Evolutionary conservation across 2,888 invertebrate genomes (phyloP).

Genomic region (Thymelicus lineola): DNA sequence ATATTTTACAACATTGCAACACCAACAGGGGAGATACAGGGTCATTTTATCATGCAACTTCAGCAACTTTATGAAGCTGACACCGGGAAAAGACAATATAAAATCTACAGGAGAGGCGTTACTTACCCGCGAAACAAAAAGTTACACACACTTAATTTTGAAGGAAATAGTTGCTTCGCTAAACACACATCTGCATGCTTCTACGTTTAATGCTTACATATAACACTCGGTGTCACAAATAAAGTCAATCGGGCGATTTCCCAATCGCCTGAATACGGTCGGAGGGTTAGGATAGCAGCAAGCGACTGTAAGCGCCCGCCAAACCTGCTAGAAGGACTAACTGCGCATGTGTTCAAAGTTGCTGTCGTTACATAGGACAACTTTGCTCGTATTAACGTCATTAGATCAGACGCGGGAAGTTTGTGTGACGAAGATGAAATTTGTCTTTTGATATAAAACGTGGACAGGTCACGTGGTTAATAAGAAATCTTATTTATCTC

Average conservation of each 20-base stretch:
- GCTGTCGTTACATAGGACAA: constrained; percentile 44
- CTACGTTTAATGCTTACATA: constrained; percentile 79
- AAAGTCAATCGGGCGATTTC: constrained; percentile 53
- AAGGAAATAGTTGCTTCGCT: constrained; percentile 61
- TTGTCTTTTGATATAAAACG: neutral
- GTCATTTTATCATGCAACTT: constrained; percentile 29
- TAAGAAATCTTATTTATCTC: too few relatives aligned
- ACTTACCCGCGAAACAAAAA: constrained; percentile 70
- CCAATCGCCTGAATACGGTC: constrained; percentile 54
- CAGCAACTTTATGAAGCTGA: constrained; percentile 33
- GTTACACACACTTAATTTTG: constrained; percentile 68
- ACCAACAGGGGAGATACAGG: constrained; percentile 18
- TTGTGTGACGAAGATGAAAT: constrained; percentile 10
- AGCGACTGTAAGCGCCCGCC: constrained; percentile 57
- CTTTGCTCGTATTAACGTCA: constrained; percentile 37
- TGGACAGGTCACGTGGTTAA: too few relatives aligned
- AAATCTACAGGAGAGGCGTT: constrained; percentile 64
- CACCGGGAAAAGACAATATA: constrained; percentile 22
- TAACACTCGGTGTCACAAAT: constrained; percentile 66
- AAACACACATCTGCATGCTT: constrained; percentile 78
- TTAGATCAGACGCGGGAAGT: constrained; percentile 23
- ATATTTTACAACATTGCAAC: constrained; percentile 9
- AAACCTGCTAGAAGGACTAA: constrained; percentile 56
- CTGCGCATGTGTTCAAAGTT: constrained; percentile 61
- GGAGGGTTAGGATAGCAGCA: constrained; percentile 57